A percentile compares a stretch with the other conserved stretches of the same genome.
These are phyloP conservation scores for Hiodon tergisus DNA, from an alignment of 2,113 vertebrate species.

Conservation along the genomic window DNA sequence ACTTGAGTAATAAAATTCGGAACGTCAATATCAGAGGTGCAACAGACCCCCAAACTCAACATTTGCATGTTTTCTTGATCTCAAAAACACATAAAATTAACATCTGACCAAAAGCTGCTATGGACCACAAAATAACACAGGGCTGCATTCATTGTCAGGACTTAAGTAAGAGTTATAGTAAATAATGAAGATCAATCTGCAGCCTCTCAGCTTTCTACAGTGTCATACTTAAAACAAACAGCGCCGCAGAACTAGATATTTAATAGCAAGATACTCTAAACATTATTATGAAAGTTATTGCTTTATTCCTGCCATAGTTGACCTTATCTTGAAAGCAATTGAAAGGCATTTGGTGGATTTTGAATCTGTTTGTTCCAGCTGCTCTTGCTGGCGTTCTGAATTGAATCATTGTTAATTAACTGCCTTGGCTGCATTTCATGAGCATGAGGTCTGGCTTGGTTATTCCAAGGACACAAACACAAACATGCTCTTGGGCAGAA, in stretches of 20 bases:
- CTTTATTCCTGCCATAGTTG: background rate
- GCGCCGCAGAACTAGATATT: background rate
- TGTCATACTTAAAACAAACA: background rate
- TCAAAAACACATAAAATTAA: too few relatives aligned
- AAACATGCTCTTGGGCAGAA: background rate
- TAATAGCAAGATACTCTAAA: background rate
- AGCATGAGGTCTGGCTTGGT: background rate
- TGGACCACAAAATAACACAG: too few relatives aligned
- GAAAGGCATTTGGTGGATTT: background rate
- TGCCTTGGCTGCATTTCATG: background rate
- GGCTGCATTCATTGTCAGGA: too few relatives aligned
- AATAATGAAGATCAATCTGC: background rate
- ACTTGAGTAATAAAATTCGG: too few relatives aligned
- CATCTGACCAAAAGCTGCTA: too few relatives aligned
- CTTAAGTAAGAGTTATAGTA: too few relatives aligned
- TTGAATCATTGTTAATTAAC: constrained; percentile 6
- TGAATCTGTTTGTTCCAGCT: background rate
- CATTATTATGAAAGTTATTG: background rate
- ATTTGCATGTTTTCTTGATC: too few relatives aligned
- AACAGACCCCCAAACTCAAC: too few relatives aligned
- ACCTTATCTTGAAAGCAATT: background rate
- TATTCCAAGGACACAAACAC: background rate
- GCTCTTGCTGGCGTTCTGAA: background rate
- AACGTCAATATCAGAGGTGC: too few relatives aligned
- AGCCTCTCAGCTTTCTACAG: background rate